Base-by-base conservation (phyloP, 2,797 vertebrate species). In the Diceros bicornis region DNA sequence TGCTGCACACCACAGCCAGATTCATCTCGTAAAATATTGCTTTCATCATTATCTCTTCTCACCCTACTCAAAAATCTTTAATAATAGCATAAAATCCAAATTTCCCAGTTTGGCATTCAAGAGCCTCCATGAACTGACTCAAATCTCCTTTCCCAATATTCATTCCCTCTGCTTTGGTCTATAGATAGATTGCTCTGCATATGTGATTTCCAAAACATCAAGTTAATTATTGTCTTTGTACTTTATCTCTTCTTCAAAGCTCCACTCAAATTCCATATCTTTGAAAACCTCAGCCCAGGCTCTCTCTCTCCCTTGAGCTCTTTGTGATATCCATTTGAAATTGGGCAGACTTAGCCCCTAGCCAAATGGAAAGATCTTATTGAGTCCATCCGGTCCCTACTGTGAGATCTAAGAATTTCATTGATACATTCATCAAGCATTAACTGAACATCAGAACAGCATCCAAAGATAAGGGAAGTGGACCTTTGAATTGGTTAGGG, bases 271-370 rank as follows among this genome's bases (percentile, higher is more conserved):
- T 94, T 61, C 61, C 41, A 94, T 18, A 61, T 85, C 23, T 50
- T 91, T n/a, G 32, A 16, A 86, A 77, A 82, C 41, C 52, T 79
- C n/a, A 57, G 32, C 32, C 57, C 52, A 68, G 32, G 50, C 21
- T 62, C 37, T 2, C 34, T 1, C 10, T 72, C 16, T 52, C 11
- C 23, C 29, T 27, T 87, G 27, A 82, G 79, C 44, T 82, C 47
- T 91, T 71, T 89, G n/a, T 85, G 41, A 74, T 92, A 85, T 79
- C 52, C 55, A 72, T 84, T 90, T 81, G 59, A 86, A 95, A 75
- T 29, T 52, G 52, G 69, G 27, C 81, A 74, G 66, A 81, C 66
- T 69, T 66, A 89, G 64, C 4, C 37, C 7, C n/a, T 34, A 62
- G 12, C 44, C 62, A 91, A 69, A 79, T 61, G 57, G 57, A 91